Percentiles rank a stretch among this genome's conserved stretches.
Evolutionary conservation across 2,797 vertebrate genomes (phyloP).

Genomic region (Rhyacichthys aspro): DNA sequence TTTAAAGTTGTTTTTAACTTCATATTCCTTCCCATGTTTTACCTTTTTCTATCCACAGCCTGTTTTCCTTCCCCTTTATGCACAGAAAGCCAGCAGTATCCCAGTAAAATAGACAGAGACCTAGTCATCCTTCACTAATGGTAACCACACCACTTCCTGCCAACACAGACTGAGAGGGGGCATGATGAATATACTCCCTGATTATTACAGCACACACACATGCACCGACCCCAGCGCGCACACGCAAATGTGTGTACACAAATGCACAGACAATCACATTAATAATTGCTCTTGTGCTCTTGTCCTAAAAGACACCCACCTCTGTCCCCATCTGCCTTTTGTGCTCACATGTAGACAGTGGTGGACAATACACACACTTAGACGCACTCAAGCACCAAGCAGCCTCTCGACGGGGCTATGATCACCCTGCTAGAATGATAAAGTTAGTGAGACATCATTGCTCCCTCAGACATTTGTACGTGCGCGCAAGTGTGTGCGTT

Average conservation of each 20-base stretch:
- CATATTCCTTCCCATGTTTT: constrained; percentile 22
- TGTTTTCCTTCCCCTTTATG: constrained; percentile 24
- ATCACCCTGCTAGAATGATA: constrained; percentile 84
- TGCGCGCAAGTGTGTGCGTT: constrained; percentile 23
- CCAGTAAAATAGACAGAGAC: constrained; percentile 63
- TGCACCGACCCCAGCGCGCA: constrained; percentile 13
- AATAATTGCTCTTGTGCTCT: constrained; percentile 67
- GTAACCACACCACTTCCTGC: constrained; percentile 81
- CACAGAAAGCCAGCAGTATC: constrained; percentile 36
- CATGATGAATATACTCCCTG: constrained; percentile 82
- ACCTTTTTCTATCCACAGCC: not conserved
- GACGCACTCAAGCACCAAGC: constrained; percentile 64
- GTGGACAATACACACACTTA: constrained; percentile 59
- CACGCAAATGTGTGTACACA: constrained; percentile 29
- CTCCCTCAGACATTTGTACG: constrained; percentile 68
- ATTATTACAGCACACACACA: constrained; percentile 70
- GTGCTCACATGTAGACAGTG: constrained; percentile 59
- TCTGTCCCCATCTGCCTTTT: constrained; percentile 74
- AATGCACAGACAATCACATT: constrained; percentile 61
- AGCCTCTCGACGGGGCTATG: constrained; percentile 75
- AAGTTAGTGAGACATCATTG: constrained; percentile 85
- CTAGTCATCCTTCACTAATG: constrained; percentile 83
- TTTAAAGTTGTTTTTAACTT: constrained; percentile 12
- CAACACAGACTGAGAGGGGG: constrained; percentile 74
- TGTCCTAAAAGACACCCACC: constrained; percentile 76